Evolutionary conservation across 92 coral and sea anemone genomes (phyloP).

Genomic region (Parazoanthus atlanticus): DNA sequence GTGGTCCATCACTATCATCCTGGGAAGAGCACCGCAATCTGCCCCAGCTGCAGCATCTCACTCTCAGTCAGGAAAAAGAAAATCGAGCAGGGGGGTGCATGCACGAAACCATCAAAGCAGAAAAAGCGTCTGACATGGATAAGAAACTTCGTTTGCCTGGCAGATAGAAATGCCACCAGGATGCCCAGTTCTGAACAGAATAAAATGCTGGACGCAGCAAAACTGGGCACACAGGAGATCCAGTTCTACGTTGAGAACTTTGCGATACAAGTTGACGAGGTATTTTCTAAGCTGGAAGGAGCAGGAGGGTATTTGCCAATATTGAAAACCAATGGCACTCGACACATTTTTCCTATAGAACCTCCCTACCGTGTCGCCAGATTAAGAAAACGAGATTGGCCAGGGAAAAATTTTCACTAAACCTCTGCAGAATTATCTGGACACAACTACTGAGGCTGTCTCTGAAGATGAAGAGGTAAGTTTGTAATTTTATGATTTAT

Average conservation of each 20-base stretch:
- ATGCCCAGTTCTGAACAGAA: slow-evolving; percentile 1
- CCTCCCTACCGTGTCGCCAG: not conserved
- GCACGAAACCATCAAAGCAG: not conserved
- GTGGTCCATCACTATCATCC: not conserved
- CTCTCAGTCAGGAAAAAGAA: slow-evolving; percentile 19
- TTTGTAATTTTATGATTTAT: slow-evolving; percentile 4
- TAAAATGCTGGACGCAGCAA: slow-evolving; percentile 14
- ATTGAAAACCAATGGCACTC: not conserved
- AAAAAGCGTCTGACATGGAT: not conserved
- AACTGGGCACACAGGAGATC: slow-evolving; percentile 8
- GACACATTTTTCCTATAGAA: not conserved
- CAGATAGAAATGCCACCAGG: slow-evolving; percentile 14
- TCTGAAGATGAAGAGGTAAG: slow-evolving; percentile 27
- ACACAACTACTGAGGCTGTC: not conserved
- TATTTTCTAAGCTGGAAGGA: slow-evolving; percentile 8
- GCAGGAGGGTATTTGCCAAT: slow-evolving; percentile 7
- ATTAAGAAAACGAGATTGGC: slow-evolving; percentile 3
- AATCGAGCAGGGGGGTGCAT: slow-evolving; percentile 8
- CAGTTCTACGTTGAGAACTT: not conserved
- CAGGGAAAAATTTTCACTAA: slow-evolving; percentile 4
- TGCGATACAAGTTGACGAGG: slow-evolving; percentile 13
- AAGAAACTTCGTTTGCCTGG: slow-evolving; percentile 11
- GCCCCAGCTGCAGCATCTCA: slow-evolving; percentile 7
- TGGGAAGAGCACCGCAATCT: slow-evolving; percentile 17
- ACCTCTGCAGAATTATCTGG: not conserved